Conservation (phyloP, 2,113 vertebrate species). For the Ondatra zibethicus region DNA sequence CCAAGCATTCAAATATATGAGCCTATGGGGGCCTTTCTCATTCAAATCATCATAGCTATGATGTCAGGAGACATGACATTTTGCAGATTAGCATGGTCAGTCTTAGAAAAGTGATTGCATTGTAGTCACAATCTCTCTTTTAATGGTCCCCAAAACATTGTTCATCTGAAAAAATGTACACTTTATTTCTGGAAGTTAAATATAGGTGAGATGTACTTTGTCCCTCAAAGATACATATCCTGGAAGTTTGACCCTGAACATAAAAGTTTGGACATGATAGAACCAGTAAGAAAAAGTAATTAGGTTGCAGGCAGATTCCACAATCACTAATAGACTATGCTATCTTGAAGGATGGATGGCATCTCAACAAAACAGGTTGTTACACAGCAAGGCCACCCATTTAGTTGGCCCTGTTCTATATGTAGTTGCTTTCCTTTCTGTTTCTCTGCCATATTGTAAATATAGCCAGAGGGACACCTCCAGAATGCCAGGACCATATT, state of each 20-base stretch:
- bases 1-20: not conserved
- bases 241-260: not conserved
- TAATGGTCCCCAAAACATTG: not conserved
- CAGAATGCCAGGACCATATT: not conserved
- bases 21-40: not conserved
- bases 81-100: not conserved
- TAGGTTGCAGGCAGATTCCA: not conserved
- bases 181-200: not conserved
- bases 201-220: not conserved
- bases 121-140: conserved; percentile 39
- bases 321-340: not conserved
- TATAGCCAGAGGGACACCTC: not conserved
- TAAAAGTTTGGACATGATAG: not conserved
- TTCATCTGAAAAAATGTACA: not conserved
- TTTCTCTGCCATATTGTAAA: not conserved
- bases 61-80: conserved; percentile 3
- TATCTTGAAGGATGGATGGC: not conserved
- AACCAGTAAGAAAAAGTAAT: not conserved
- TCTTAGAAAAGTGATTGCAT: conserved; percentile 9
- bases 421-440: not conserved
- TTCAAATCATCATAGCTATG: not conserved
- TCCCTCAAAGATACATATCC: not conserved
- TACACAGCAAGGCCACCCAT: not conserved
- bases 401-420: not conserved
- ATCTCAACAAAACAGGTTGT: not conserved